These are phyloP conservation scores for Coenonympha arcania DNA, from an alignment of 2,888 invertebrate genomes.

Conservation along the genomic window DNA sequence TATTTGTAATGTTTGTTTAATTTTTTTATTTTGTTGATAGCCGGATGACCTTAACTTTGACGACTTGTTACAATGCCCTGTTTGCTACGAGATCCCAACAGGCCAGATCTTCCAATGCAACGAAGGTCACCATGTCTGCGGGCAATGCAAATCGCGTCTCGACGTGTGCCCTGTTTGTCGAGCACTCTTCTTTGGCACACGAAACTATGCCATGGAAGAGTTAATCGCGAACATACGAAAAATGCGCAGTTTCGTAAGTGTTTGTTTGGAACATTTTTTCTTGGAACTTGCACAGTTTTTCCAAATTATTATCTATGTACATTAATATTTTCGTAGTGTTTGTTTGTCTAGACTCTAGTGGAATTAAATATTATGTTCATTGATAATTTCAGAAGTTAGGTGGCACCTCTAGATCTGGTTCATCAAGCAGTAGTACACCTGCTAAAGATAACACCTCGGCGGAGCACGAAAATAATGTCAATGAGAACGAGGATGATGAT, in stretches of 20 bases:
- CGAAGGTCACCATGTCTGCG: slow-evolving; percentile 74
- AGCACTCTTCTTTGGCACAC: slow-evolving; percentile 64
- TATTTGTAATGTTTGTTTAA: too few species aligned
- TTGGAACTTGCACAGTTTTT: too few species aligned
- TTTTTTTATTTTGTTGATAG: slow-evolving; percentile 32
- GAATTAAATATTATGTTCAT: not conserved
- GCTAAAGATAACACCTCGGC: slow-evolving; percentile 39
- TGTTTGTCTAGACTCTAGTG: not conserved
- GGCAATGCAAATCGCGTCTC: slow-evolving; percentile 62
- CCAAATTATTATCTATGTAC: too few species aligned
- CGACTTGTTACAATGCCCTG: slow-evolving; percentile 72
- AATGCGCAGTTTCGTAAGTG: slow-evolving; percentile 62
- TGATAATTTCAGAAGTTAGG: slow-evolving; percentile 51
- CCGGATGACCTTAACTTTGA: slow-evolving; percentile 63
- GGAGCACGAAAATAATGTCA: slow-evolving; percentile 41
- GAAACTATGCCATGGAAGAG: slow-evolving; percentile 74
- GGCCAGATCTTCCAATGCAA: slow-evolving; percentile 70
- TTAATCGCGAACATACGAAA: slow-evolving; percentile 66
- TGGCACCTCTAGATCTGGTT: slow-evolving; percentile 48
- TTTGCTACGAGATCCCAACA: slow-evolving; percentile 71
- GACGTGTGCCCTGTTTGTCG: slow-evolving; percentile 70
- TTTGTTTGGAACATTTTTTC: slow-evolving; percentile 5
- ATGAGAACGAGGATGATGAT: slow-evolving; percentile 38
- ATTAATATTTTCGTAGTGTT: too few species aligned
- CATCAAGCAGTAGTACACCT: slow-evolving; percentile 42